Percentiles rank a stretch among this genome's conserved stretches.
Conservation (phyloP, 2,888 invertebrate species). For the Ariolimax columbianus region DNA sequence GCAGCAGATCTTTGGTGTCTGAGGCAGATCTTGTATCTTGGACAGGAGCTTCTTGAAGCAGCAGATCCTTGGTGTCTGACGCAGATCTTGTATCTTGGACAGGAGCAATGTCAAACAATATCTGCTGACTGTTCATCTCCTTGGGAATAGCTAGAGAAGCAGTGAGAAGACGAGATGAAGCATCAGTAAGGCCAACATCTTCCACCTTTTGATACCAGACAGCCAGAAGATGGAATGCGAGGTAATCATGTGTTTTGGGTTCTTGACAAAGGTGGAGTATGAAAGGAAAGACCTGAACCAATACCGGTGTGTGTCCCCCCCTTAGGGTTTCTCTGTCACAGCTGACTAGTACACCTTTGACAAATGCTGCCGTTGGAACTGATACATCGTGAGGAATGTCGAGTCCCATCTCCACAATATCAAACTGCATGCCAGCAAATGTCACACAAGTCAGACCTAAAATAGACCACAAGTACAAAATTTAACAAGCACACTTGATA, state of each 20-base stretch:
- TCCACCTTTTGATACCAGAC: constrained; percentile 54
- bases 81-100: too few species aligned
- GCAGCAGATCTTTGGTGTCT: not conserved
- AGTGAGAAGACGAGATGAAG: not conserved
- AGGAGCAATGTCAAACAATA: too few species aligned
- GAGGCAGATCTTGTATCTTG: too few species aligned
- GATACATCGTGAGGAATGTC: not conserved
- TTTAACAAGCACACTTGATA: not conserved
- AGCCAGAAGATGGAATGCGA: constrained; percentile 55
- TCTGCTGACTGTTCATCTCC: too few species aligned
- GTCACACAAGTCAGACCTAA: not conserved
- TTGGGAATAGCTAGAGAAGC: too few species aligned
- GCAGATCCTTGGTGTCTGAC: too few species aligned
- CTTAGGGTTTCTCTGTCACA: not conserved
- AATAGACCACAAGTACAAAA: not conserved
- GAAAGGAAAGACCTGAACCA: constrained; percentile 43
- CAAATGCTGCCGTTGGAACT: constrained; percentile 3
- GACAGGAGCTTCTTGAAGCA: too few species aligned
- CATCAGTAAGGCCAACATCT: not conserved
- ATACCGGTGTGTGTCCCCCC: constrained; percentile 5
- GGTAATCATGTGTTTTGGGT: constrained; percentile 45
- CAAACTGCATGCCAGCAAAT: not conserved
- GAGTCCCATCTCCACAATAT: not conserved
- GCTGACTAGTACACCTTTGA: constrained; percentile 44
- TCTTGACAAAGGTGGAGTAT: constrained; percentile 46